Evolutionary conservation across 2,797 vertebrate genomes (phyloP).

Genomic region (Salarias fasciatus): DNA sequence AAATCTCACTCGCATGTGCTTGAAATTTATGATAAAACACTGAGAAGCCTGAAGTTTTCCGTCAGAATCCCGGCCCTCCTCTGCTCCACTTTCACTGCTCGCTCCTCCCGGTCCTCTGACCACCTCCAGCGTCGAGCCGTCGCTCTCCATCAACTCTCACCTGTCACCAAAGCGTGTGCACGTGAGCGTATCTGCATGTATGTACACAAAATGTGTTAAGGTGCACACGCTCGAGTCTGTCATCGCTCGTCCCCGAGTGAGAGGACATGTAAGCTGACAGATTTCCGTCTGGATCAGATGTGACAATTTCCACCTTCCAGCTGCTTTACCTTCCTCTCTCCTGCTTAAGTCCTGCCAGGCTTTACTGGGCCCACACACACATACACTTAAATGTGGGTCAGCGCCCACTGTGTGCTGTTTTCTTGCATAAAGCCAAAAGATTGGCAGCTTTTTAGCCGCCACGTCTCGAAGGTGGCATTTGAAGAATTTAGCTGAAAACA

Average conservation of each 20-base stretch:
- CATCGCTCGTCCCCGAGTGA: constrained; percentile 22
- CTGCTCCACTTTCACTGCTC: constrained; percentile 18
- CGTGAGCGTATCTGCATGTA: constrained; percentile 11
- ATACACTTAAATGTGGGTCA: constrained; percentile 62
- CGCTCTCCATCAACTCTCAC: constrained; percentile 48
- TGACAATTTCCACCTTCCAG: constrained; percentile 51
- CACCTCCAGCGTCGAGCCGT: constrained; percentile 42
- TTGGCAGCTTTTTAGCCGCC: background rate
- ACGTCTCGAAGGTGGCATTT: constrained; percentile 12
- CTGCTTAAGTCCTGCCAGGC: constrained; percentile 20
- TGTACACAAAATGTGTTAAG: constrained; percentile 19
- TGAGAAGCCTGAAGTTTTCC: constrained; percentile 17
- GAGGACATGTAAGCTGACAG: constrained; percentile 41
- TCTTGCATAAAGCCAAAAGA: constrained; percentile 8
- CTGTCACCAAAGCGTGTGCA: constrained; percentile 32
- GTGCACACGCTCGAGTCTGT: constrained; percentile 14
- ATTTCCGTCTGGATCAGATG: constrained; percentile 45
- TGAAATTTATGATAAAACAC: no score
- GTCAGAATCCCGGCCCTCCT: background rate
- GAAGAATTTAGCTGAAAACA: constrained; percentile 9
- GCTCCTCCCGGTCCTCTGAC: constrained; percentile 15
- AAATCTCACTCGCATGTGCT: no score
- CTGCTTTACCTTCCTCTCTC: constrained; percentile 40
- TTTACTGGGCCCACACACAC: constrained; percentile 20
- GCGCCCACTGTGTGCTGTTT: constrained; percentile 19